Evolutionary conservation across 2,113 vertebrate species (phyloP).

Genomic region (Penelope pileata): DNA sequence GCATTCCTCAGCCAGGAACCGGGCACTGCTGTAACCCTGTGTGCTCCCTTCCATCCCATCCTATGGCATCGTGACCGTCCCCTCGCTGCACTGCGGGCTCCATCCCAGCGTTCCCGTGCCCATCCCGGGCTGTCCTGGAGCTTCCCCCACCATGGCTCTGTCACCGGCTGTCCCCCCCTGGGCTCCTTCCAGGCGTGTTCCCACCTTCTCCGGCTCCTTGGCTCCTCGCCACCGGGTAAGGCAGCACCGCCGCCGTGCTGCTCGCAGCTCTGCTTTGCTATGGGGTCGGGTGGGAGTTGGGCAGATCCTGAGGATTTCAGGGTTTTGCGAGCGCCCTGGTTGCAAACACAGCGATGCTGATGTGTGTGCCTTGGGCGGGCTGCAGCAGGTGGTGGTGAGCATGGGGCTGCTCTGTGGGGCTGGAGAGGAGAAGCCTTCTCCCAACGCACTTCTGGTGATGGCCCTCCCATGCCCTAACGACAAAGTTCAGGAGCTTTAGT

Average conservation of each 20-base stretch:
- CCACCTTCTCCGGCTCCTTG: too few species aligned
- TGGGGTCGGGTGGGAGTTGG: background rate
- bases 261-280: background rate
- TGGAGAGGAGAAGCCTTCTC: background rate
- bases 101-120: background rate
- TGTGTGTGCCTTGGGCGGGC: background rate
- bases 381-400: background rate
- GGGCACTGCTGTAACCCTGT: too few species aligned
- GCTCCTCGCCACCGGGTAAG: too few species aligned
- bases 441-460: fast-evolving
- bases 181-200: too few species aligned
- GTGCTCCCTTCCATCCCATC: too few species aligned
- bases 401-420: background rate
- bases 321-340: fast-evolving
- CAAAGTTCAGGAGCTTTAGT: fast-evolving
- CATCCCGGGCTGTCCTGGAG: background rate
- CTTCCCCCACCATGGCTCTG: too few species aligned
- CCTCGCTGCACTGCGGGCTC: too few species aligned
- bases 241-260: too few species aligned
- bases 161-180: too few species aligned
- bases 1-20: background rate
- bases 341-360: background rate
- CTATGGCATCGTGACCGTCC: too few species aligned
- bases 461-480: background rate
- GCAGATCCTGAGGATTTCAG: background rate